Conservation (phyloP, 35 echinoderm and acorn worm species). For the Eucidaris tribuloides region DNA sequence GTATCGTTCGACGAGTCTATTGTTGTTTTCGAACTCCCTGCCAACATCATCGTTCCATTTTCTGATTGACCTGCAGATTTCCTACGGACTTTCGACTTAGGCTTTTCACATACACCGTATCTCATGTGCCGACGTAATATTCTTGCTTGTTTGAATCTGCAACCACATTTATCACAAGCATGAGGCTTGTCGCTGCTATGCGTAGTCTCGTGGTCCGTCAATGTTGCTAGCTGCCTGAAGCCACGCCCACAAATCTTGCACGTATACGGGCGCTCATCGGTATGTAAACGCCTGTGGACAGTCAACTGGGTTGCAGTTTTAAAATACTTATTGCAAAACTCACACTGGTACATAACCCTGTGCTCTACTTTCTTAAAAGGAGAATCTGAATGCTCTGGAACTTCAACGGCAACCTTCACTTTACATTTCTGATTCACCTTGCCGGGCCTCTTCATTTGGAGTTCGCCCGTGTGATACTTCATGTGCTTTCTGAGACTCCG, state of each 20-base stretch:
- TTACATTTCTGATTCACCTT: neutral
- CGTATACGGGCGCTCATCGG: constrained; percentile 26
- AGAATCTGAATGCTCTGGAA: neutral
- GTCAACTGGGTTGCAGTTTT: neutral
- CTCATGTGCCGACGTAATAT: neutral
- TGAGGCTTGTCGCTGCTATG: neutral
- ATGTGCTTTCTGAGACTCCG: neutral
- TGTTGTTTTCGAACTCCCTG: too few relatives aligned
- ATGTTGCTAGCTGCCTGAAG: neutral
- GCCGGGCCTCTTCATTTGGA: neutral
- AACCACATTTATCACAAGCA: neutral
- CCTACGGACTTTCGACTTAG: too few relatives aligned
- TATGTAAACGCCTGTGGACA: neutral
- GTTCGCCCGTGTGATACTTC: constrained; percentile 21
- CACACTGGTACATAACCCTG: neutral
- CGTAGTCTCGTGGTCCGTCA: constrained; percentile 4
- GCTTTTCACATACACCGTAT: neutral
- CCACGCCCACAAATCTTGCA: neutral
- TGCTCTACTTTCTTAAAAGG: neutral
- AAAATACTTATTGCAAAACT: constrained; percentile 11
- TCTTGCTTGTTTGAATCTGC: neutral
- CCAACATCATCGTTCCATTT: too few relatives aligned
- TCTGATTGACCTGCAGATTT: too few relatives aligned
- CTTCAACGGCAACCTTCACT: neutral
- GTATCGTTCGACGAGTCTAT: too few relatives aligned